Conservation (phyloP, 1,140 invertebrate species). For the Drosophila tristis region DNA sequence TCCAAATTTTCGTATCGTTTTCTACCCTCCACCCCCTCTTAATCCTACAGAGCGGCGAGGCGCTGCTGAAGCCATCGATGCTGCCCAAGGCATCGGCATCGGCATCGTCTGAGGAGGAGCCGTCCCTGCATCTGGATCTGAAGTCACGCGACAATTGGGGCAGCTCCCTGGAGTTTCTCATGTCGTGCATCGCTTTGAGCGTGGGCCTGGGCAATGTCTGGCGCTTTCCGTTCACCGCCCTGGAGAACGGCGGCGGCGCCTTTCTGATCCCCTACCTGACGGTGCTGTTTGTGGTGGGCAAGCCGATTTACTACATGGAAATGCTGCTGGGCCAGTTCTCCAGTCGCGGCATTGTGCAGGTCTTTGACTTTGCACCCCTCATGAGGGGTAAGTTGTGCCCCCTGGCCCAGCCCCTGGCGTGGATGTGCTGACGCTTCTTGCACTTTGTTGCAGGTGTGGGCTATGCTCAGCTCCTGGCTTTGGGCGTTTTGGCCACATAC, state of each 20-base stretch:
- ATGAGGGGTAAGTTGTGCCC: constrained; percentile 86
- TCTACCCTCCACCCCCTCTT: no score
- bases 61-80: constrained; percentile 21
- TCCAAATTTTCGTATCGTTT: background rate
- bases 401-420: no score
- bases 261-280: constrained; percentile 94
- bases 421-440: no score
- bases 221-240: constrained; percentile 92
- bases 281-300: constrained; percentile 92
- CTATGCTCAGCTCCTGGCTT: constrained; percentile 90
- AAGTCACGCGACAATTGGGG: constrained; percentile 89
- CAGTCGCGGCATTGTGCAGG: constrained; percentile 88
- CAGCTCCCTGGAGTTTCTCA: constrained; percentile 93
- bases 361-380: constrained; percentile 86
- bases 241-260: constrained; percentile 90
- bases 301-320: constrained; percentile 96
- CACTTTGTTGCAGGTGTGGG: constrained; percentile 87
- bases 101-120: constrained; percentile 25
- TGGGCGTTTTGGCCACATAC: constrained; percentile 88
- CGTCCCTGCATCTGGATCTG: constrained; percentile 4
- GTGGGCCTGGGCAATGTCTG: constrained; percentile 90
- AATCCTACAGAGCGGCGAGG: constrained; percentile 18
- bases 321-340: constrained; percentile 92
- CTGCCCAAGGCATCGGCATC: constrained; percentile 20
- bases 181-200: constrained; percentile 95